Percentiles rank a stretch among this genome's conserved stretches.
Conservation (phyloP, 64 coral and sea anemone species). For the Montipora capricornis region DNA sequence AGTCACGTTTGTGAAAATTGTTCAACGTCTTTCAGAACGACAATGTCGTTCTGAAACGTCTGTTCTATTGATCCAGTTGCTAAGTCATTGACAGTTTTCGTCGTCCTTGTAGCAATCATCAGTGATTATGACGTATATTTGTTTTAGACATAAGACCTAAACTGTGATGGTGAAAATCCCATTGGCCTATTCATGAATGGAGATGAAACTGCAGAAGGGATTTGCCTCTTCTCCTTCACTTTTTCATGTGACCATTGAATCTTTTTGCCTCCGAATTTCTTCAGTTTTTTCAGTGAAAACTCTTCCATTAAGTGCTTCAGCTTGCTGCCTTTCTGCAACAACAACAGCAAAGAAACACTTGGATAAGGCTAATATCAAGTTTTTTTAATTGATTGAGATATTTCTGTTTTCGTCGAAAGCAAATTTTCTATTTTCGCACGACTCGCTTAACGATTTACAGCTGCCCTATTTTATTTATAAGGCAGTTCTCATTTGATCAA, state of each 20-base stretch:
- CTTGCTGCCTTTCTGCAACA: slow-evolving; percentile 27
- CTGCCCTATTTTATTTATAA: too few relatives aligned
- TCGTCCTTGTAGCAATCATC: background rate
- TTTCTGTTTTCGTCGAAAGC: too few relatives aligned
- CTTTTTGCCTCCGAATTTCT: background rate
- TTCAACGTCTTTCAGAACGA: background rate
- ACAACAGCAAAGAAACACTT: too few relatives aligned
- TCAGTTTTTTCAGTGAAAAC: slow-evolving; percentile 12
- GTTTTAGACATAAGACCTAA: slow-evolving; percentile 21
- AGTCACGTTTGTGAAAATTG: background rate
- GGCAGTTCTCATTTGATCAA: too few relatives aligned
- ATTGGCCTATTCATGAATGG: slow-evolving; percentile 29
- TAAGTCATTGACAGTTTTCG: background rate
- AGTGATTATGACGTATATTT: background rate
- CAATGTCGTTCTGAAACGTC: background rate
- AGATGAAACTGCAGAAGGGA: slow-evolving; percentile 8
- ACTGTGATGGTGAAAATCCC: slow-evolving; percentile 24
- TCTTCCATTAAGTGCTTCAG: slow-evolving; percentile 18
- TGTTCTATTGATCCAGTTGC: too few relatives aligned
- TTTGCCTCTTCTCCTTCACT: slow-evolving; percentile 7
- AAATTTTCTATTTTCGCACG: too few relatives aligned
- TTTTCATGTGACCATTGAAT: background rate
- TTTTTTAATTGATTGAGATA: too few relatives aligned
- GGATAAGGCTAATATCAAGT: too few relatives aligned
- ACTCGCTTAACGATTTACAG: too few relatives aligned